phyloP scores from a whole-genome alignment of 2,113 vertebrate genomes.

The Cairina moschata region DNA sequence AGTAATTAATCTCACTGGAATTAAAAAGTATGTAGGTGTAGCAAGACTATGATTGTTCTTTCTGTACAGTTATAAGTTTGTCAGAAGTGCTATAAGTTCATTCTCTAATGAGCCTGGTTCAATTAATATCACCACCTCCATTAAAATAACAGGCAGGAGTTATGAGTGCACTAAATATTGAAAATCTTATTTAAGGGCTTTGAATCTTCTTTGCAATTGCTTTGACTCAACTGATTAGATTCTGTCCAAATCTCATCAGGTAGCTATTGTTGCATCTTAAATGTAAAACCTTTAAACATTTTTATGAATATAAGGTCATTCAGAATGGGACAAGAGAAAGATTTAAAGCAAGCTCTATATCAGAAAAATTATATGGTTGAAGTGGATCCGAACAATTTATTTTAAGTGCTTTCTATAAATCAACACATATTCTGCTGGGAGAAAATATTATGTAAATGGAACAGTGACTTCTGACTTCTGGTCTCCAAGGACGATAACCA shows the following conservation, averaged over 20 bases:
- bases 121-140: constrained; percentile 3
- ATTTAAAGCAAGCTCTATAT: background rate
- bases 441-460: background rate
- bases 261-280: background rate
- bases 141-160: background rate
- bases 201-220: background rate
- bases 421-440: background rate
- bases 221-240: background rate
- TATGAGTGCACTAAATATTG: constrained; percentile 6
- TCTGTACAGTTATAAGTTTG: background rate
- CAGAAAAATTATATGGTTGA: background rate
- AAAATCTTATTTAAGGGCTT: background rate
- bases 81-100: background rate
- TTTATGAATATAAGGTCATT: background rate
- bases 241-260: background rate
- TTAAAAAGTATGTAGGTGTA: background rate
- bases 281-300: constrained; percentile 4
- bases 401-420: constrained; percentile 30
- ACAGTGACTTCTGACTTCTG: fast-evolving
- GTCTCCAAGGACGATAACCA: background rate
- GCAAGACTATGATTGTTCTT: background rate
- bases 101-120: background rate
- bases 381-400: background rate
- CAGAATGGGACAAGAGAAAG: background rate
- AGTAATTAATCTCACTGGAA: background rate